Percentiles rank a stretch among this genome's conserved stretches.
Evolutionary conservation across 2,797 vertebrate genomes (phyloP).

Genomic region (Chaetodon trifasciatus): DNA sequence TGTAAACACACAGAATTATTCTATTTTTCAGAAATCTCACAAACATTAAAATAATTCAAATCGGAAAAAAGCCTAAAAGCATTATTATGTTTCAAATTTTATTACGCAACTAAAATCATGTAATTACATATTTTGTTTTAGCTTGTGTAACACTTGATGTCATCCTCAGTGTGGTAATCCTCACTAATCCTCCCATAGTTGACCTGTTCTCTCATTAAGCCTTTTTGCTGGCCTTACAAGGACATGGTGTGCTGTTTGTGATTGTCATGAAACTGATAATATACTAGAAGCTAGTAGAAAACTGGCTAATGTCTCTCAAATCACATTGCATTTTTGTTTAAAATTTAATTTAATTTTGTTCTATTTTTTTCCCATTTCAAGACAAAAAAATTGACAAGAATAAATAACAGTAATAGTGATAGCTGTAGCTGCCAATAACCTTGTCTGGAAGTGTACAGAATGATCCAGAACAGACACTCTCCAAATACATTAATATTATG

Average conservation of each 20-base stretch:
- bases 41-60: not conserved
- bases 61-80: too few relatives aligned
- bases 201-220: slow-evolving; percentile 17
- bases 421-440: not conserved
- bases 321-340: not conserved
- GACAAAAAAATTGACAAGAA: not conserved
- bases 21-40: not conserved
- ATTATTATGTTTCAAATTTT: too few relatives aligned
- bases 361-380: not conserved
- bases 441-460: not conserved
- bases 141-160: slow-evolving; percentile 16
- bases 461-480: not conserved
- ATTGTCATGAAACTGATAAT: not conserved
- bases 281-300: not conserved
- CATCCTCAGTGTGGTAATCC: slow-evolving; percentile 37
- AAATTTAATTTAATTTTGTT: too few relatives aligned
- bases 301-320: not conserved
- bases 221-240: not conserved
- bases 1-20: not conserved
- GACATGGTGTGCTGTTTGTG: not conserved
- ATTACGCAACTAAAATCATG: slow-evolving; percentile 1
- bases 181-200: slow-evolving; percentile 36
- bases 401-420: not conserved
- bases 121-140: slow-evolving; percentile 7
- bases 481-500: slow-evolving; percentile 42